Evolutionary conservation across 1,140 invertebrate genomes (phyloP), one percentile per base, ranked within the genome.

Genomic region (Lordiphosa stackelbergi): DNA sequence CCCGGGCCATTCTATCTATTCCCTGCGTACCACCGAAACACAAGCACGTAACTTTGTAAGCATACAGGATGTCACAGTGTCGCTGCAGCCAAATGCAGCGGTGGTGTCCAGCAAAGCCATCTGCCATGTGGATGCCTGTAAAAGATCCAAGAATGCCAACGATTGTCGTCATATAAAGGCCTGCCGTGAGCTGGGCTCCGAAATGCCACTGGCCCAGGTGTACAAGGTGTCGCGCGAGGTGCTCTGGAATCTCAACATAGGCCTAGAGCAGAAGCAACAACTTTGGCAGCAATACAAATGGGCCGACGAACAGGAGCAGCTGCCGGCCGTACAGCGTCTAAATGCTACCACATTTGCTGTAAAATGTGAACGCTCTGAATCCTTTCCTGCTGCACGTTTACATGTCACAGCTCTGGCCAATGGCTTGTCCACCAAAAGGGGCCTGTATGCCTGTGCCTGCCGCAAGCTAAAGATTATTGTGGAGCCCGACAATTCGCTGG

Each of bases 381-480:
- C 68, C 5, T 85, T 85, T 68, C 78, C 85, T 11, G 69, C 83
- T 3, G 83, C 49, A 0, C 58, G 69, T 1, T 48, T 87, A 9
- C 85, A 87, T 58, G 85, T 87, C n/a, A 83, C 83, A 5, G 83
- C 66, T 1, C 8, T 73, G 10, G 56, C 73, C 24, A 84, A 85
- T 43, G 68, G 61, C 0, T n/a, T 69, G 41, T 61, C 73, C 7
- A 69, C 61, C 5, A 71, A 66, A 5, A 77, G 78, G 16, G 59
- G 66, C 0, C 53, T 31, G 2, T 75, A 69, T 56, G 70, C 79
- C 4, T 87, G 85, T 40, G 61, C 83, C 6, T 87, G 85, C 43
- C 72, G 77, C 22, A 87, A 87, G 24, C 53, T 87, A 0, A 87
- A 86, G 51, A 86, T 87, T 5, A 85, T 87, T 8, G 71, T 87